Percentiles rank a stretch among this genome's conserved stretches.
Evolutionary conservation across 1,140 invertebrate genomes (phyloP).

Genomic region (Listronotus bonariensis): DNA sequence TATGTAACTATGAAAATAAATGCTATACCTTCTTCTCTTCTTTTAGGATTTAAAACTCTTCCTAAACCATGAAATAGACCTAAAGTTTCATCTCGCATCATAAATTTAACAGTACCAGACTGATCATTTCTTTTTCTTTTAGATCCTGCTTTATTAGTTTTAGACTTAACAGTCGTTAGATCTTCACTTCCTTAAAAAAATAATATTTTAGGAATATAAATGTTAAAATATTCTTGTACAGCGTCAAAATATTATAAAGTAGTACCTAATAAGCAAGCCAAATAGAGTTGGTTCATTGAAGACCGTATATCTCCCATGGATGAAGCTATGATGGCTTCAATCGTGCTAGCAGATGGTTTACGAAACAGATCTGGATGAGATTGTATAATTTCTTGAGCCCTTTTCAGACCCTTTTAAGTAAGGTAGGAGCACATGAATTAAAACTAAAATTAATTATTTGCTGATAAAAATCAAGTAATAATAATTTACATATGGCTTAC

Average conservation of each 20-base stretch:
- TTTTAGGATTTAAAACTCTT: conserved; percentile 77
- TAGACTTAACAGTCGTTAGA: conserved; percentile 37
- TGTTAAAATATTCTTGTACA: too few species aligned
- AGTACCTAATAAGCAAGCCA: conserved; percentile 68
- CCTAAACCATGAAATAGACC: conserved; percentile 75
- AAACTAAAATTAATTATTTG: conserved; percentile 58
- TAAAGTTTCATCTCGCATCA: conserved; percentile 68
- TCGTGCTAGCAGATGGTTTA: conserved; percentile 59
- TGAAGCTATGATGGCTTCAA: conserved; percentile 70
- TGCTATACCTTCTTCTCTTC: conserved; percentile 55
- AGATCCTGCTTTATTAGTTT: conserved; percentile 53
- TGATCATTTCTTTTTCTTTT: conserved; percentile 43
- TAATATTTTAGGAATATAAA: neutral
- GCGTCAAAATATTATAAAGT: too few species aligned
- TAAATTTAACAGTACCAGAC: conserved; percentile 56
- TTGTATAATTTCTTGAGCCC: conserved; percentile 62
- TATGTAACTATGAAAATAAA: too few species aligned
- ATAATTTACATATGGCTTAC: conserved; percentile 51
- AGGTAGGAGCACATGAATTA: conserved; percentile 65
- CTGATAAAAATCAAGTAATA: conserved; percentile 27
- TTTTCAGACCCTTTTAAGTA: conserved; percentile 69
- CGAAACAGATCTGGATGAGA: conserved; percentile 60
- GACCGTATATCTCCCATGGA: conserved; percentile 72
- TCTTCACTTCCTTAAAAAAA: conserved; percentile 38
- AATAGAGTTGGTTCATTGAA: conserved; percentile 72